phyloP scores from a whole-genome alignment of 2,113 vertebrate species.

The Forbesichthys agassizii region DNA sequence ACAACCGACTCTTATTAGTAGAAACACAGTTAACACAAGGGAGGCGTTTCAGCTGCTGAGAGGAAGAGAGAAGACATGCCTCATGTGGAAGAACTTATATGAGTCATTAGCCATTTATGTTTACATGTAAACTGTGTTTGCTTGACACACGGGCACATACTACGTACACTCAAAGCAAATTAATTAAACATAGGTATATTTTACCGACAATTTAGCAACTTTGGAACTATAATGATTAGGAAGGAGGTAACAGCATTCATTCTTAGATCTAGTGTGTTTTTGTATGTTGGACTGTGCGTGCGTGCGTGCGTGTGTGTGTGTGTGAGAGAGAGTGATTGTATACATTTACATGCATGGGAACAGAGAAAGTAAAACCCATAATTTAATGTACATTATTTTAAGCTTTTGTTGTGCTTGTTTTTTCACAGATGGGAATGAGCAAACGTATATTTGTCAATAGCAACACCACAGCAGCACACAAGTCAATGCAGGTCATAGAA shows the following conservation, averaged over 20 bases:
- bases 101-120: no score
- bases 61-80: not conserved
- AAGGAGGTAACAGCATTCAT: no score
- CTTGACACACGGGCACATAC: no score
- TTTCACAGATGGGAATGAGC: constrained; percentile 81
- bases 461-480: constrained; percentile 34
- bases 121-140: no score
- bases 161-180: no score
- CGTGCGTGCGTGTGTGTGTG: not conserved
- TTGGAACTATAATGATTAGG: no score
- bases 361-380: not conserved
- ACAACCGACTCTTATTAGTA: not conserved
- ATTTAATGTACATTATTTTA: constrained; percentile 10
- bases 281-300: not conserved
- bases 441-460: constrained; percentile 75
- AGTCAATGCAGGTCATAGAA: constrained; percentile 28
- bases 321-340: not conserved
- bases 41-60: no score
- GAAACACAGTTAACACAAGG: not conserved
- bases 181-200: no score
- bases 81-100: no score
- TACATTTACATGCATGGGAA: no score
- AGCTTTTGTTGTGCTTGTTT: not conserved
- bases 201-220: no score
- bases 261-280: not conserved